Percentiles rank a stretch among this genome's conserved stretches.
phyloP scores from a whole-genome alignment of 2,888 invertebrate genomes.

The Tinea trinotella region DNA sequence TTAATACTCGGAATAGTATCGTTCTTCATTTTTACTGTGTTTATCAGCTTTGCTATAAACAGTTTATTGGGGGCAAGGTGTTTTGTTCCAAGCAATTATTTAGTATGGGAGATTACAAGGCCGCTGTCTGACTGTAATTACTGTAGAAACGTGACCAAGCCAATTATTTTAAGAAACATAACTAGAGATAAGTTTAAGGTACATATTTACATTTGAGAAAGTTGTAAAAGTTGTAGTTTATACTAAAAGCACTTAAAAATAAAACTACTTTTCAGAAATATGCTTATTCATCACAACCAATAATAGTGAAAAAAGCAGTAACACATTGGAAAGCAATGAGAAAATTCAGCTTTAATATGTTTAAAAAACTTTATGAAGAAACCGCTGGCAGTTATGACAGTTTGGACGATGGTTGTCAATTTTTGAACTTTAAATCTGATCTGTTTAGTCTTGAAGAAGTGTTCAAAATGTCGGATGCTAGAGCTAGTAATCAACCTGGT shows the following conservation, averaged over 20 bases:
- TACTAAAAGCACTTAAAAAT: neutral
- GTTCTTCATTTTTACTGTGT: constrained; percentile 34
- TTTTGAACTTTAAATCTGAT: constrained; percentile 88
- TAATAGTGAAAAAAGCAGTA: constrained; percentile 83
- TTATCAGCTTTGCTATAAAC: constrained; percentile 36
- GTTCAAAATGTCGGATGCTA: constrained; percentile 79
- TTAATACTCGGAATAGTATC: constrained; percentile 32
- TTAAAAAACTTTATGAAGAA: constrained; percentile 78
- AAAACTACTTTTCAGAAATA: constrained; percentile 52
- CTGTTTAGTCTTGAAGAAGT: constrained; percentile 83
- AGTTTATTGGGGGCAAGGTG: constrained; percentile 77
- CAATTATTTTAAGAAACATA: constrained; percentile 78
- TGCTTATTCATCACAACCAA: constrained; percentile 85
- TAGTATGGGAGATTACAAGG: constrained; percentile 89
- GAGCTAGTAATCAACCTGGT: constrained; percentile 74
- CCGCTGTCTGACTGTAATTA: constrained; percentile 87
- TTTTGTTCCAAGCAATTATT: constrained; percentile 85
- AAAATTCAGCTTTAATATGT: constrained; percentile 76
- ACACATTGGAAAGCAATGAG: constrained; percentile 83
- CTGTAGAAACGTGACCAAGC: constrained; percentile 78
- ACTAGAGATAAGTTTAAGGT: constrained; percentile 78
- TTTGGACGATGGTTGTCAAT: constrained; percentile 86
- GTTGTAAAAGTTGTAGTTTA: neutral
- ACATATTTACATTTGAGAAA: constrained; percentile 21
- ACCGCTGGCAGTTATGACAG: constrained; percentile 81